Evolutionary conservation across 2,888 invertebrate species (phyloP).

Genomic region (Tipula vernalis): DNA sequence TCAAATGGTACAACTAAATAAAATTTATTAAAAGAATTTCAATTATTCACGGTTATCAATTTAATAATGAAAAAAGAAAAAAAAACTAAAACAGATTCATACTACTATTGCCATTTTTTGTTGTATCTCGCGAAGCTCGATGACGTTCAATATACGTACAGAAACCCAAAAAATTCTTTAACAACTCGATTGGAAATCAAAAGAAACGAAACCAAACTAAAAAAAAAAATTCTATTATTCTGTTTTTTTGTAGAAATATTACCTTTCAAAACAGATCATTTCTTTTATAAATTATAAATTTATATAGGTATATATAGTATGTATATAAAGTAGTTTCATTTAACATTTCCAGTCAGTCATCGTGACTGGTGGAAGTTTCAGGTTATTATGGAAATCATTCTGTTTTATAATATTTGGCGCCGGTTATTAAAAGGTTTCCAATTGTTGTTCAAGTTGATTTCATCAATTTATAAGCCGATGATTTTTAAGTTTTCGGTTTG

Average conservation of each 20-base stretch:
- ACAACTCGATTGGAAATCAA: neutral
- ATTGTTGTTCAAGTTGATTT: neutral
- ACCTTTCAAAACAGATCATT: conserved; percentile 4
- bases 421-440: conserved; percentile 4
- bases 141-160: neutral
- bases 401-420: neutral
- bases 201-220: neutral
- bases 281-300: neutral
- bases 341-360: neutral
- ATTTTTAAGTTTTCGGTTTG: neutral
- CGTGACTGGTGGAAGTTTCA: neutral
- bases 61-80: neutral
- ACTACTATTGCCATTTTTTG: neutral
- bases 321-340: neutral
- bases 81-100: neutral
- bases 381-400: neutral
- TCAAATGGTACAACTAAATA: neutral
- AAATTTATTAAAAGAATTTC: neutral
- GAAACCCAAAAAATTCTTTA: neutral
- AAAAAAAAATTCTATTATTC: neutral
- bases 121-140: neutral
- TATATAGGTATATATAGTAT: neutral
- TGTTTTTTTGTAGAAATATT: neutral
- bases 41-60: neutral
- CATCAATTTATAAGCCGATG: neutral